A percentile compares a stretch with the other conserved stretches of the same genome.
These are phyloP conservation scores for Spilogale gracilis DNA, from an alignment of 2,113 vertebrate genomes.

Conservation along the genomic window DNA sequence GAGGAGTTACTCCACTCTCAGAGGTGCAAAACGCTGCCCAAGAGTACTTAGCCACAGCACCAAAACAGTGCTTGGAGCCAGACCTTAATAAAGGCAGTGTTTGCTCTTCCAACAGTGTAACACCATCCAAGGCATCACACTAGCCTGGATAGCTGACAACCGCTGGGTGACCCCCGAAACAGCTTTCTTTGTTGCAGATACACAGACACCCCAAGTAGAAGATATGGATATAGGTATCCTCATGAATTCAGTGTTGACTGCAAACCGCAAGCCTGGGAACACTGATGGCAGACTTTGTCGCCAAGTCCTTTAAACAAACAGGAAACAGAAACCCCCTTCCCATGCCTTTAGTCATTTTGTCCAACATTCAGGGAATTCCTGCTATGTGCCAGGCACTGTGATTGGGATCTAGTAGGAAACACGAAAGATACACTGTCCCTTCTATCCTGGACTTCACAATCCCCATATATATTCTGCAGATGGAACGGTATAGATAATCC, in stretches of 20 bases:
- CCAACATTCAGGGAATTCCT: not conserved
- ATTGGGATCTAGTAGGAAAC: not conserved
- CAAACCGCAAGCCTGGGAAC: not conserved
- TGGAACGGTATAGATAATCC: not conserved
- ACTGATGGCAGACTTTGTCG: not conserved
- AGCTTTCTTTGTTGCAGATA: constrained; percentile 17
- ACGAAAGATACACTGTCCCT: not conserved
- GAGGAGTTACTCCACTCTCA: constrained; percentile 88
- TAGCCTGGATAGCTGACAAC: constrained; percentile 86
- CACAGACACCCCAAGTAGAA: not conserved
- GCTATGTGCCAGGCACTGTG: not conserved
- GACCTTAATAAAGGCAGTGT: constrained; percentile 60
- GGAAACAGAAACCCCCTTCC: not conserved
- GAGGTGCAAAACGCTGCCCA: constrained; percentile 82
- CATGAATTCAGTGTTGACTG: not conserved
- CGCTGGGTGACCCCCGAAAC: constrained; percentile 71
- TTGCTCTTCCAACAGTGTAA: constrained; percentile 88
- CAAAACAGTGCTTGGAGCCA: constrained; percentile 76
- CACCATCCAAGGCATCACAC: constrained; percentile 82
- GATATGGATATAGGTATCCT: not conserved
- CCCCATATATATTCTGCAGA: not conserved
- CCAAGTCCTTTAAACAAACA: constrained; percentile 29
- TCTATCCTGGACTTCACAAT: not conserved
- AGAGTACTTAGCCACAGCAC: constrained; percentile 49
- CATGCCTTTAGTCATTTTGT: not conserved